These are phyloP conservation scores for Gymnothorax reevesii DNA, from an alignment of 2,797 vertebrate species.

Conservation along the genomic window DNA sequence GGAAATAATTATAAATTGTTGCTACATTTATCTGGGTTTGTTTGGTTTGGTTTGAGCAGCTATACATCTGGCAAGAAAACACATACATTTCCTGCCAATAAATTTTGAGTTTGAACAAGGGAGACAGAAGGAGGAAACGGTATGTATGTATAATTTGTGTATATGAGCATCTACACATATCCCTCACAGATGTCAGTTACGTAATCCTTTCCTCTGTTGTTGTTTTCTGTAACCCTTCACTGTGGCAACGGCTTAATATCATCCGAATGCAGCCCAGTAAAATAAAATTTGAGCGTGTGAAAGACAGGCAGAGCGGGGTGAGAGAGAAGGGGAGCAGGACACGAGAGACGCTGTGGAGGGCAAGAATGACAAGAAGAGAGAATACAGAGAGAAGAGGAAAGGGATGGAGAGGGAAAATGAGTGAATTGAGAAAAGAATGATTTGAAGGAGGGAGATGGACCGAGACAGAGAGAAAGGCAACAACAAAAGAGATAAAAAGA, in stretches of 20 bases:
- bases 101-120: not conserved
- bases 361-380: not conserved
- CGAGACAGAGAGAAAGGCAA: not conserved
- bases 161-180: not conserved
- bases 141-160: too few relatives aligned
- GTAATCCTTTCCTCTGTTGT: not conserved
- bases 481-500: not conserved
- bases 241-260: not conserved
- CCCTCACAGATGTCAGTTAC: not conserved
- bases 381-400: not conserved
- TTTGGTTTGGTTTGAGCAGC: not conserved
- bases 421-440: not conserved
- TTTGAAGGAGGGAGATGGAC: not conserved
- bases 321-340: not conserved
- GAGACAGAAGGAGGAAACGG: not conserved
- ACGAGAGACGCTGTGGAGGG: not conserved
- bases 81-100: not conserved
- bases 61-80: not conserved
- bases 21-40: not conserved
- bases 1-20: not conserved
- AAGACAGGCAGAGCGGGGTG: not conserved
- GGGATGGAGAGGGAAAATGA: not conserved
- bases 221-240: not conserved
- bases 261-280: not conserved
- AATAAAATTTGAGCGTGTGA: not conserved